Base-by-base conservation (phyloP, 2,797 vertebrate species). In the Etheostoma nigrum region DNA sequence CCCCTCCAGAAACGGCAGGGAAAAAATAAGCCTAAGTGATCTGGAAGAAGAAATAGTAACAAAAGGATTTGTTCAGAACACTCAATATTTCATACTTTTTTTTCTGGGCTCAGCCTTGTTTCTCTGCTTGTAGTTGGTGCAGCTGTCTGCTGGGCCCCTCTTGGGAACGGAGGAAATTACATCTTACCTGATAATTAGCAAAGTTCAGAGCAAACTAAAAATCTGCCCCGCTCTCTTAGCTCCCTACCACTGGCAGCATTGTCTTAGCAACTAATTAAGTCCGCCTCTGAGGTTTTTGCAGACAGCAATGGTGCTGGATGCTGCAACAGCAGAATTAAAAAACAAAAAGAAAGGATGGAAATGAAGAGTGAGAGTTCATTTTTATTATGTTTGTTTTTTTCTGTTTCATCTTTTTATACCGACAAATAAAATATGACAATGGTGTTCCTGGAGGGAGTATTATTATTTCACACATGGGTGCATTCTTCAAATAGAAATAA, bases 241-340 rank as follows among this genome's bases (percentile, higher is more conserved):
- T 91, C 88, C 92, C 89, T 84, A 84, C 90, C 91, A 90, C 91
- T 92, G 92, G 93, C 92, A 94, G 93, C 91, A 93, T 95, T 94
- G 93, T 96, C 93, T 94, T 94, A 94, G 95, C 94, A 94, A 94
- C 95, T 95, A 95, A 96, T 95, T 95, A 96, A 96, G 93, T 93
- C 94, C 84, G 92, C 94, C 93, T 94, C 93, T 94, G 93, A 95
- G 95, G 92, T 92, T 93, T 23, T 95, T 87, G 36, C 87, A 93
- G 91, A 92, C 90, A 87, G 93, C 90, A 86, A 78, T 67, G 86
- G 90, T 79, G 91, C 86, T 91, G 91, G 86, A 94, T 95, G 95
- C 95, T 95, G 94, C 93, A 92, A 90, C 93, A 94, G 94, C 95
- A 95, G 86, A 95, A 94, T 93, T 93, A 88, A 89, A 86, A 90